Evolutionary conservation across 2,113 vertebrate species (phyloP).

Genomic region (Macquaria australasica): DNA sequence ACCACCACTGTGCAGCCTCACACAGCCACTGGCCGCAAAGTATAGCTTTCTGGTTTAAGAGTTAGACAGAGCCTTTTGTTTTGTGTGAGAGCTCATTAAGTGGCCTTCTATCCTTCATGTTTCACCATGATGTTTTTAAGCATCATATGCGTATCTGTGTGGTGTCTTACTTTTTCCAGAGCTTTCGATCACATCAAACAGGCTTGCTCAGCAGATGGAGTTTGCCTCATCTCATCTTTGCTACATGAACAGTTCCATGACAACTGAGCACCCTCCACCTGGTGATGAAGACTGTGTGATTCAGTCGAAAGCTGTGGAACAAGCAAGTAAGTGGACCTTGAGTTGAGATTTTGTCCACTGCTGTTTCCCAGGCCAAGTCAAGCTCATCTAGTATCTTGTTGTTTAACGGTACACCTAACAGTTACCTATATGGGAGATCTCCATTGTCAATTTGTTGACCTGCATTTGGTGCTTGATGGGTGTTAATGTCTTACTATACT

Average conservation of each 20-base stretch:
- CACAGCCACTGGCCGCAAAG: neutral
- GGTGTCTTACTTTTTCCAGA: neutral
- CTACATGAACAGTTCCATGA: neutral
- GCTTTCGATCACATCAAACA: neutral
- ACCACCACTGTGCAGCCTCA: no score
- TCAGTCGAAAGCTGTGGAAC: neutral
- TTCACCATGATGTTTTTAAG: neutral
- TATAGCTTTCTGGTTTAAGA: neutral
- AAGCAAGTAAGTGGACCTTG: no score
- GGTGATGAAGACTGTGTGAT: neutral
- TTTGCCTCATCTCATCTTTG: neutral
- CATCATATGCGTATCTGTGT: neutral
- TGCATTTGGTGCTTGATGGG: neutral
- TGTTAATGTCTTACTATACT: neutral
- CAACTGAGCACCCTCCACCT: neutral
- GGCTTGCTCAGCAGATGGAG: neutral
- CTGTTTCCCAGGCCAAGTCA: neutral
- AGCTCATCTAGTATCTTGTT: neutral
- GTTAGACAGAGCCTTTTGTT: neutral
- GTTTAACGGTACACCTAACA: neutral
- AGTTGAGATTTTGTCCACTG: neutral
- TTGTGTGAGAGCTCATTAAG: neutral
- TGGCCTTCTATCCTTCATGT: constrained; percentile 1
- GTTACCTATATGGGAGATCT: neutral
- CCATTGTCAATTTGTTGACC: neutral